These are phyloP conservation scores for Pseudopleuronectes americanus DNA, from an alignment of 2,797 vertebrate genomes.

Conservation along the genomic window DNA sequence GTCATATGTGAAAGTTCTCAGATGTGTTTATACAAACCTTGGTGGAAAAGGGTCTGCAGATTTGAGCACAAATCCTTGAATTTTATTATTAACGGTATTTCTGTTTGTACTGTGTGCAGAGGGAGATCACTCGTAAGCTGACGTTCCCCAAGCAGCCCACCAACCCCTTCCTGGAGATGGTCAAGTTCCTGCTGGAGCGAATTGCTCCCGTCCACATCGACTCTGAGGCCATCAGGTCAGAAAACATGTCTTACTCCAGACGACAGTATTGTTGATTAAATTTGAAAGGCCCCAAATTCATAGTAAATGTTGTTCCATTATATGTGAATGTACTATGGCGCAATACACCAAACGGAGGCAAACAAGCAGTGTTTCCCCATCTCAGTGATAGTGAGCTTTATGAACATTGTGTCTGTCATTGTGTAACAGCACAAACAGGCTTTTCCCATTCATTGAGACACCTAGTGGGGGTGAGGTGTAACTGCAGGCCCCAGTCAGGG, in stretches of 20 bases:
- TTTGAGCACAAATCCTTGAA: neutral
- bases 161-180: slow-evolving; percentile 99
- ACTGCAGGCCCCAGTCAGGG: slow-evolving; percentile 48
- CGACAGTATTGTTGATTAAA: too few species aligned
- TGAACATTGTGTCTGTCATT: slow-evolving; percentile 53
- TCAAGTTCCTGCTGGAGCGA: slow-evolving; percentile 98
- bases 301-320: neutral
- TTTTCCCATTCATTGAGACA: slow-evolving; percentile 79
- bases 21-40: too few species aligned
- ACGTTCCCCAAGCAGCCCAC: slow-evolving; percentile 99
- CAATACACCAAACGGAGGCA: neutral
- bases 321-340: neutral
- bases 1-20: too few species aligned
- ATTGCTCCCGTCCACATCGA: slow-evolving; percentile 99
- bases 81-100: neutral
- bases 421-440: slow-evolving; percentile 62
- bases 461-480: slow-evolving; percentile 71
- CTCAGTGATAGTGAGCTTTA: slow-evolving; percentile 27
- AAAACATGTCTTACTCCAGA: slow-evolving; percentile 52
- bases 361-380: slow-evolving; percentile 18
- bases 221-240: slow-evolving; percentile 96
- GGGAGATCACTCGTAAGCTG: slow-evolving; percentile 97
- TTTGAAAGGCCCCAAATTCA: too few species aligned
- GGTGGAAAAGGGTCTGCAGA: too few species aligned
- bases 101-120: slow-evolving; percentile 78